These are phyloP conservation scores for Cettia cetti DNA, from an alignment of 2,113 vertebrate species.

Conservation along the genomic window DNA sequence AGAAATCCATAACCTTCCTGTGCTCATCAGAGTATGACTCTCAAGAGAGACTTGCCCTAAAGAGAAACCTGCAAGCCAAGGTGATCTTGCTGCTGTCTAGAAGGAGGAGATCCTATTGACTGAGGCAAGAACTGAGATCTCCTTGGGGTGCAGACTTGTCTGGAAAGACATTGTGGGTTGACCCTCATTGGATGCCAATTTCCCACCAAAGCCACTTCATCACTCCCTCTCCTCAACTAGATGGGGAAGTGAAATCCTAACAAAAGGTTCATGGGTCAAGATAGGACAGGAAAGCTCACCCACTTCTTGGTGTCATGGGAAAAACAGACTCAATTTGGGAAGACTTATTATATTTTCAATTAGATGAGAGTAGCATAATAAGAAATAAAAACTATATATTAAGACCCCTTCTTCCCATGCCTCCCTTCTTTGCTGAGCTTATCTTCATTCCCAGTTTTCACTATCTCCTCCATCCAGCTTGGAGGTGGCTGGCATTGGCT, in stretches of 20 bases:
- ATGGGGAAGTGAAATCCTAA: not conserved
- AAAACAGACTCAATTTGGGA: not conserved
- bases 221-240: not conserved
- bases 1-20: not conserved
- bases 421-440: not conserved
- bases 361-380: not conserved
- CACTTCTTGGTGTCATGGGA: not conserved
- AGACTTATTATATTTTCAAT: not conserved
- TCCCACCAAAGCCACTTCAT: not conserved
- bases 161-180: not conserved
- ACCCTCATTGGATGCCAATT: not conserved
- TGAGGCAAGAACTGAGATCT: not conserved
- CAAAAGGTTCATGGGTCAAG: not conserved
- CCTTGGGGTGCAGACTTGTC: accelerated
- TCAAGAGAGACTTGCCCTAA: not conserved
- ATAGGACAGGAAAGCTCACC: not conserved
- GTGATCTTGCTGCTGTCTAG: not conserved
- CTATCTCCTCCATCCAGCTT: accelerated
- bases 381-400: not conserved
- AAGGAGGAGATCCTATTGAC: not conserved
- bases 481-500: not conserved
- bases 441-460: not conserved
- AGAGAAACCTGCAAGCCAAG: not conserved
- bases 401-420: not conserved
- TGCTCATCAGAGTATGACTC: not conserved